These are phyloP conservation scores for Pseudomugil gertrudae DNA, from an alignment of 2,797 vertebrate species.

Conservation along the genomic window DNA sequence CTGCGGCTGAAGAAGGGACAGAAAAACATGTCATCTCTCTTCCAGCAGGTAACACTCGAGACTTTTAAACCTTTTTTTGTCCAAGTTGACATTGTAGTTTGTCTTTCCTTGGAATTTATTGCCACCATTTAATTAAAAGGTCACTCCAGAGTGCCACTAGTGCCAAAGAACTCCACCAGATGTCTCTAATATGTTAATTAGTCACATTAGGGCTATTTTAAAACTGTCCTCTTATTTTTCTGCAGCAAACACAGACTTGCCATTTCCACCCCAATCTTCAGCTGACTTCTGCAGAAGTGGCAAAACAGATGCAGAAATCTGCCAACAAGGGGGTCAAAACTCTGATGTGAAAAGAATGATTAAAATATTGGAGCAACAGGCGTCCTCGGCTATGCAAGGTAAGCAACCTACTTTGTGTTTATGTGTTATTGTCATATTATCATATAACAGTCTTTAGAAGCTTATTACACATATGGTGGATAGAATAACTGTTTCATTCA, in stretches of 20 bases:
- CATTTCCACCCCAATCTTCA: slow-evolving; percentile 31
- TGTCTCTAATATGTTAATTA: neutral
- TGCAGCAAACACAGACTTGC: slow-evolving; percentile 49
- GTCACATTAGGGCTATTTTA: neutral
- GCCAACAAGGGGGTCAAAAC: slow-evolving; percentile 34
- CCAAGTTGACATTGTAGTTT: neutral
- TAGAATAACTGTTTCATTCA: slow-evolving; percentile 10
- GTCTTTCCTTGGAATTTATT: neutral
- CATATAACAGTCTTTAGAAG: slow-evolving; percentile 10
- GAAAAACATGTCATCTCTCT: slow-evolving; percentile 60
- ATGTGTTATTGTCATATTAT: neutral
- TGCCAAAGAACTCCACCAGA: neutral
- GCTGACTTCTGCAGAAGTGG: slow-evolving; percentile 55
- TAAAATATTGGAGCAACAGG: slow-evolving; percentile 87
- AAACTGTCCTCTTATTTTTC: slow-evolving; percentile 26
- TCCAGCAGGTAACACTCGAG: slow-evolving; percentile 59
- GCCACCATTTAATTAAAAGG: neutral
- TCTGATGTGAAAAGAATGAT: slow-evolving; percentile 81
- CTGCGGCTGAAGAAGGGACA: slow-evolving; percentile 75
- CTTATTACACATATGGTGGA: neutral
- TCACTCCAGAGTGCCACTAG: neutral
- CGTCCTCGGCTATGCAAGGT: slow-evolving; percentile 87
- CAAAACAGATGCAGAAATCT: slow-evolving; percentile 56
- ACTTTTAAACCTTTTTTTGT: neutral
- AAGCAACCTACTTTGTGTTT: slow-evolving; percentile 43